A percentile compares a stretch with the other conserved stretches of the same genome.
Evolutionary conservation across 2,113 vertebrate species (phyloP).

Genomic region (Tapirus terrestris): DNA sequence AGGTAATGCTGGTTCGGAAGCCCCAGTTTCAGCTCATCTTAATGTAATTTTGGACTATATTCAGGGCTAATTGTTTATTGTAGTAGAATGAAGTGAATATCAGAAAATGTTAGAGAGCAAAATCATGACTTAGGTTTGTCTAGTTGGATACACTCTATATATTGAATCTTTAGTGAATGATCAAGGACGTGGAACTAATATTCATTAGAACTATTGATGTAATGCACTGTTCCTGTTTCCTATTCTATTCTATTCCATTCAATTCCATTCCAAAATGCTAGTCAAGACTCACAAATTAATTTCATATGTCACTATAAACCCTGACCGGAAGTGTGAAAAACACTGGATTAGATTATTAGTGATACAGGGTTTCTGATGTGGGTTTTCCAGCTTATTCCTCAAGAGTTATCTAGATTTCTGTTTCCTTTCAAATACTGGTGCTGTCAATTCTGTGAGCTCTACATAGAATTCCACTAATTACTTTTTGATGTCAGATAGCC

Average conservation of each 20-base stretch:
- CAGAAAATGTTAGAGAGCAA: background rate
- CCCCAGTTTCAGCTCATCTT: background rate
- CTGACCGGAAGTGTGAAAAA: background rate
- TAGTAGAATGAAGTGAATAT: background rate
- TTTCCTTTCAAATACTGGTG: background rate
- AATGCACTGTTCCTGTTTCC: background rate
- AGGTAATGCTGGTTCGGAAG: background rate
- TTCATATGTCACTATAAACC: background rate
- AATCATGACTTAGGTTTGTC: background rate
- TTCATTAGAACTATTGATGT: background rate
- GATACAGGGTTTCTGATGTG: background rate
- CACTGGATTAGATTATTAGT: background rate
- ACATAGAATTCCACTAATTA: background rate
- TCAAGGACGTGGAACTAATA: background rate
- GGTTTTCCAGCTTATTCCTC: background rate
- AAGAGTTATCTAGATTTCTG: background rate
- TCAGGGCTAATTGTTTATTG: background rate
- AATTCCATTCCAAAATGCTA: background rate
- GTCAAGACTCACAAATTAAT: background rate
- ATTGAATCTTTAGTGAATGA: background rate
- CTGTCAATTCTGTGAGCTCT: slow-evolving; percentile 7
- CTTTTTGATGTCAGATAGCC: background rate
- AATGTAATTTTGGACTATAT: background rate
- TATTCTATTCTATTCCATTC: background rate
- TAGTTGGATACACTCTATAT: background rate